Evolutionary conservation across 2,888 invertebrate species (phyloP).

Genomic region (Tuberolachnus salignus): DNA sequence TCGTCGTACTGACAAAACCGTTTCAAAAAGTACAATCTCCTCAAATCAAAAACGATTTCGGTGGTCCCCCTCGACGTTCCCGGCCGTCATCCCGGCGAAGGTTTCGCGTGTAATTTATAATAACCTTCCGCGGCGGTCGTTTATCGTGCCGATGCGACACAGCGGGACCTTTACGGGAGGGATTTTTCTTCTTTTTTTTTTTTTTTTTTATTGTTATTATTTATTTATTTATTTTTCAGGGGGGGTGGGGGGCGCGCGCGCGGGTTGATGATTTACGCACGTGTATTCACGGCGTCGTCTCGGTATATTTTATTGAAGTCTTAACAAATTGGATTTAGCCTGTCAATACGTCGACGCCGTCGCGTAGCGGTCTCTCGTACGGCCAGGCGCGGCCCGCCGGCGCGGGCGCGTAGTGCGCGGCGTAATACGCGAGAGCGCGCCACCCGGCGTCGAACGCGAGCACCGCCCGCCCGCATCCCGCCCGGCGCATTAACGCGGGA

Average conservation of each 20-base stretch:
- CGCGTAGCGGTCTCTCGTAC: slow-evolving; percentile 31
- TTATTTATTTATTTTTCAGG: too few species aligned
- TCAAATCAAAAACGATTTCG: too few species aligned
- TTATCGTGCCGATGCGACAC: too few species aligned
- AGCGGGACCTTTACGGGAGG: too few species aligned
- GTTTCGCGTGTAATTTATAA: too few species aligned
- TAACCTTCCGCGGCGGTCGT: too few species aligned
- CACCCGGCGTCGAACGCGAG: not conserved
- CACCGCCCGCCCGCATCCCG: not conserved
- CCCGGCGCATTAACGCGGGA: not conserved
- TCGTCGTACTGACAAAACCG: too few species aligned
- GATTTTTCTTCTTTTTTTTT: too few species aligned
- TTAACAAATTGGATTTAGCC: slow-evolving; percentile 55
- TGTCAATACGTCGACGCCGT: slow-evolving; percentile 52
- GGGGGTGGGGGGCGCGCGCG: not conserved
- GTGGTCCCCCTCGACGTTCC: too few species aligned
- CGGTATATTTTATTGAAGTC: slow-evolving; percentile 48
- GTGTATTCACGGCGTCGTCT: slow-evolving; percentile 40
- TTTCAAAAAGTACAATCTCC: too few species aligned
- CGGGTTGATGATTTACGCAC: slow-evolving; percentile 48
- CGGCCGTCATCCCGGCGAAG: too few species aligned
- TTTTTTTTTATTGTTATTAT: too few species aligned
- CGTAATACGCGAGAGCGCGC: slow-evolving; percentile 6
- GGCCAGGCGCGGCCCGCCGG: not conserved
- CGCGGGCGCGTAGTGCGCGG: not conserved